Conservation (phyloP, 2,113 vertebrate genomes). For the Chrysemys picta region DNA sequence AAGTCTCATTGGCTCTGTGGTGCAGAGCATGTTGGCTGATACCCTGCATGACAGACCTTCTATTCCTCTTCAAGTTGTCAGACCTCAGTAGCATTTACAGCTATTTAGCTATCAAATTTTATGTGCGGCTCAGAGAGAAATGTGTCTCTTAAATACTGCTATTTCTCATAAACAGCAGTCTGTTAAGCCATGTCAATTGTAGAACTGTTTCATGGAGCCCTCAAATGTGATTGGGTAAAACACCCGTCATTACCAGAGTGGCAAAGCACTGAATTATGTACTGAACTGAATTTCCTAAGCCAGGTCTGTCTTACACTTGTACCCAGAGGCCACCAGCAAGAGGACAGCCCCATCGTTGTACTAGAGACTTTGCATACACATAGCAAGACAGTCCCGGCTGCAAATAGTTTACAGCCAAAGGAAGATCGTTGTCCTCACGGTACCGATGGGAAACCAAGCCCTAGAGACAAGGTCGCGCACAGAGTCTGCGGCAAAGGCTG, state of each 20-base stretch:
- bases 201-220: background rate
- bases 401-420: background rate
- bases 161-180: conserved; percentile 72
- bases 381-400: no score
- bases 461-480: background rate
- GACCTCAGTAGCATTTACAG: conserved; percentile 74
- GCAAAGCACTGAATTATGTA: background rate
- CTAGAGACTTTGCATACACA: background rate
- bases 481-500: background rate
- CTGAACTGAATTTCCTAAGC: background rate
- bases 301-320: accelerated
- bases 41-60: conserved; percentile 49
- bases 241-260: background rate
- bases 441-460: background rate
- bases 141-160: conserved; percentile 74
- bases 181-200: conserved; percentile 68
- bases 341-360: background rate
- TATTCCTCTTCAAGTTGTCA: conserved; percentile 70
- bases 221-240: background rate
- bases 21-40: conserved; percentile 58
- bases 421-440: background rate
- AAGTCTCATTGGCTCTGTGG: conserved; percentile 56
- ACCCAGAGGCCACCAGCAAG: background rate
- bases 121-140: conserved; percentile 69
- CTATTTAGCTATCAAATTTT: conserved; percentile 76